Base-by-base conservation (phyloP, 2,113 vertebrate genomes). In the Burhinus bistriatus region DNA sequence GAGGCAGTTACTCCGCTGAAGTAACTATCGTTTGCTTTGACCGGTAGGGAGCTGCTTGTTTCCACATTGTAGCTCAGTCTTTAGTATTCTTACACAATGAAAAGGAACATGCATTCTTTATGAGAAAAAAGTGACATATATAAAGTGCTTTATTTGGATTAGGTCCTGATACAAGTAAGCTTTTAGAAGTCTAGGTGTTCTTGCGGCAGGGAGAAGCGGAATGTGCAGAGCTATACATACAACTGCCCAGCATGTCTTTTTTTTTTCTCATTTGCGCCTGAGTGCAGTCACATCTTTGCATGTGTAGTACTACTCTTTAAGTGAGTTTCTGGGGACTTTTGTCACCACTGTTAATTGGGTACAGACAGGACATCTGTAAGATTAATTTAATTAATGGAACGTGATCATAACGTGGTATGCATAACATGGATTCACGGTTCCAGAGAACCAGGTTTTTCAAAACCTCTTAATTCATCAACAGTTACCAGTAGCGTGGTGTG, bases 401-500 rank as follows among this genome's bases (percentile, higher is more conserved):
- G 9, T 45, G 14, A 45, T 19, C 9, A 5, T 27, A n/a, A n/a
- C 3, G 0, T 20, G n/a, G 9, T 64, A 9, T 18, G 19, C 45
- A 40, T 40, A 40, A 40, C 40, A 40, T 7, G 23, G 72, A 47
- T 34, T 40, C 45, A 23, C 36, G 26, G 13, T 38, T 82, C 55
- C 45, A 54, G 38, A 89, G 52, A 87, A 44, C 18, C n/a, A 23
- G 9, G n/a, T 15, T 44, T 54, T 57, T 73, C 8, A 30, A 40
- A 70, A 22, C 26, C 13, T 25, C 36, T 36, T 61, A 6, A 0
- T 19, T 61, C 25, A 11, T 22, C 66, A 58, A 7, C 49, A 51
- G 36, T n/a, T 40, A 36, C 34, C 40, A 17, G 2, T 3, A n/a
- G 26, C 0, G 0, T 6, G 14, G 32, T 77, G 10, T 9, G 51